These are phyloP conservation scores for Myxocyprinus asiaticus DNA, from an alignment of 2,113 vertebrate genomes.

Conservation along the genomic window DNA sequence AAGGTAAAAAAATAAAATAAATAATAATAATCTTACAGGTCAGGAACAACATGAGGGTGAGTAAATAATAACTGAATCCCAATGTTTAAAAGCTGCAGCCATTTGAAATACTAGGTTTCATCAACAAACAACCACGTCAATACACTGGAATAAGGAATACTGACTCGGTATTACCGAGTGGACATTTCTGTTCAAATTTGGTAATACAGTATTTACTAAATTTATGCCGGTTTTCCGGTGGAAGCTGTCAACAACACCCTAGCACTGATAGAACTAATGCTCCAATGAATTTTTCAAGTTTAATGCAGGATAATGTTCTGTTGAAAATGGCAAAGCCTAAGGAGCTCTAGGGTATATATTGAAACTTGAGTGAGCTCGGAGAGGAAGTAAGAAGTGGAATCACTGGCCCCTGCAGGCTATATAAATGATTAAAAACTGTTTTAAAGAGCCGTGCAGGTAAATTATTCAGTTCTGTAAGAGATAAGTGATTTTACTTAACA, in stretches of 20 bases:
- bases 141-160: too few species aligned
- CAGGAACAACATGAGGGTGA: too few species aligned
- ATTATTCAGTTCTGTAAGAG: constrained; percentile 70
- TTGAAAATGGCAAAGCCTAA: constrained; percentile 26
- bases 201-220: constrained; percentile 50
- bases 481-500: constrained; percentile 67
- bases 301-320: constrained; percentile 39
- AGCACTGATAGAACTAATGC: constrained; percentile 1
- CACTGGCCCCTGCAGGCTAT: constrained; percentile 44
- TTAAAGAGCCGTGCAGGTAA: constrained; percentile 60
- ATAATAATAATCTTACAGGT: too few species aligned
- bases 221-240: constrained; percentile 20
- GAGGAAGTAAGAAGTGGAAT: constrained; percentile 40
- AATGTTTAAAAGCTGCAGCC: too few species aligned
- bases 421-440: constrained; percentile 67
- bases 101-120: too few species aligned
- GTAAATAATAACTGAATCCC: too few species aligned
- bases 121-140: too few species aligned
- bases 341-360: constrained; percentile 29
- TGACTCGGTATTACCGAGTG: constrained; percentile 58
- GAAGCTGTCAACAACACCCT: background rate
- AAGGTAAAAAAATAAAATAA: constrained; percentile 64
- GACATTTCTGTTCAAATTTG: constrained; percentile 64
- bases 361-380: constrained; percentile 30
- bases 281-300: constrained; percentile 45